These are phyloP conservation scores for Hippopotamyrus pictus DNA, from an alignment of 2,797 vertebrate genomes.

Conservation along the genomic window DNA sequence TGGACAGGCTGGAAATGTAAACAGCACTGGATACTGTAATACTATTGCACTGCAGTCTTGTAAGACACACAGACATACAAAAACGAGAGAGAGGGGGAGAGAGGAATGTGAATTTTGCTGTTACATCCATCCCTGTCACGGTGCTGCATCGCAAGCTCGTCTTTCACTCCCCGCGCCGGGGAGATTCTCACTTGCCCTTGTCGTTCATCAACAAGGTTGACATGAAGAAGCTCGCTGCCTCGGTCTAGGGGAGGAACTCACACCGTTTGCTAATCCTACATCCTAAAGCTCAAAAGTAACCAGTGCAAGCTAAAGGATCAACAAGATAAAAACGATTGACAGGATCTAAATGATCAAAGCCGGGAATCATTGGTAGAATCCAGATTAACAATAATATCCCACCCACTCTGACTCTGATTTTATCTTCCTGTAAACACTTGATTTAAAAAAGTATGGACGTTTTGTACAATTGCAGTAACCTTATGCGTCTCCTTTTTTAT, in stretches of 20 bases:
- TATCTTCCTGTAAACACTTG: neutral
- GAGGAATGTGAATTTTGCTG: neutral
- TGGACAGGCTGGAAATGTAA: neutral
- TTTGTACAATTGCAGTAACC: neutral
- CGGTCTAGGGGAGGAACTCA: conserved; percentile 29
- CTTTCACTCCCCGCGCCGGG: neutral
- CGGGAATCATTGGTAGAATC: neutral
- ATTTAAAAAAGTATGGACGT: neutral
- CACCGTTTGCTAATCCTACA: neutral
- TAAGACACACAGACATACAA: neutral
- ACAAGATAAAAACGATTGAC: neutral
- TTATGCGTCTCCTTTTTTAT: neutral
- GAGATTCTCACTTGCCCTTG: conserved; percentile 9
- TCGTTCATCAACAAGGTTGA: neutral
- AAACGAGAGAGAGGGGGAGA: neutral
- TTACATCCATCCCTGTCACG: neutral
- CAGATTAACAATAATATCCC: neutral
- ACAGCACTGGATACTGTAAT: neutral
- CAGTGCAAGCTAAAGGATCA: neutral
- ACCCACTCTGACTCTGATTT: neutral
- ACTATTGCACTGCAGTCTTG: neutral
- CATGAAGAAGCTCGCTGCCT: conserved; percentile 30
- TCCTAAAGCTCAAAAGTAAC: neutral
- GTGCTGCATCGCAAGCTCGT: neutral
- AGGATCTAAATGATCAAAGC: conserved; percentile 6